Base-by-base conservation (phyloP, 2,888 invertebrate genomes). In the Mesorhabditis sp. region DNA sequence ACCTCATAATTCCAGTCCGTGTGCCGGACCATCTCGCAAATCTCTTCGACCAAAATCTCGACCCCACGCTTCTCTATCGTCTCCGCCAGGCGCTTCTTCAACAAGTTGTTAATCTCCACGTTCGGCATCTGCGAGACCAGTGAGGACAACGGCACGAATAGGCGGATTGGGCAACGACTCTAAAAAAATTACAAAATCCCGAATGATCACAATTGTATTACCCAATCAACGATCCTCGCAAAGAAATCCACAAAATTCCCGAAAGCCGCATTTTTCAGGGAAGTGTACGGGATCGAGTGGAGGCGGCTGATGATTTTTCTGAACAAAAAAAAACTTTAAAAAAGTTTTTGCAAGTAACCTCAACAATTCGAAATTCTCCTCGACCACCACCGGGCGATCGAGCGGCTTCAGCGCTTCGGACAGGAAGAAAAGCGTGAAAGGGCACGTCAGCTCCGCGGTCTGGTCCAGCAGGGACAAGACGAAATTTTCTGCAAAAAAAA, bases 241-340 rank as follows among this genome's bases (percentile, higher is more conserved):
- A 50, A 50, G 58, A 50, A 50, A 50, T 50, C 58, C 1, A 50
- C 58, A n/a, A 50, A 50, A 50, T 50, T 50, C 58, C 58, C 58
- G 58, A 50, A 13, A 10, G 58, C 58, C n/a, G 7, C n/a, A 13
- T n/a, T 10, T n/a, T 50, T 50, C 58, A 50, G n/a, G 7, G 58
- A 10, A 50, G n/a, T n/a, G n/a, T 50, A 50, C 58, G 58, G n/a
- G 58, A 50, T 50, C 10, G 7, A 50, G 58, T 50, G 58, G 58
- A 50, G 10, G 7, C n/a, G 7, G 7, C 10, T n/a, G 58, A 50
- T 50, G 58, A 50, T 50, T n/a, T 50, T n/a, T 50, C 58, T 50
- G 58, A n/a, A 50, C 7, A 28, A 28, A 28, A 28, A 28, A 28
- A 28, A 28, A 28, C 28, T 28, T 28, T 28, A 28, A 28, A 28